A percentile compares a stretch with the other conserved stretches of the same genome.
These are phyloP conservation scores for Ophion ventricosus DNA, from an alignment of 2,888 invertebrate genomes.

Conservation along the genomic window DNA sequence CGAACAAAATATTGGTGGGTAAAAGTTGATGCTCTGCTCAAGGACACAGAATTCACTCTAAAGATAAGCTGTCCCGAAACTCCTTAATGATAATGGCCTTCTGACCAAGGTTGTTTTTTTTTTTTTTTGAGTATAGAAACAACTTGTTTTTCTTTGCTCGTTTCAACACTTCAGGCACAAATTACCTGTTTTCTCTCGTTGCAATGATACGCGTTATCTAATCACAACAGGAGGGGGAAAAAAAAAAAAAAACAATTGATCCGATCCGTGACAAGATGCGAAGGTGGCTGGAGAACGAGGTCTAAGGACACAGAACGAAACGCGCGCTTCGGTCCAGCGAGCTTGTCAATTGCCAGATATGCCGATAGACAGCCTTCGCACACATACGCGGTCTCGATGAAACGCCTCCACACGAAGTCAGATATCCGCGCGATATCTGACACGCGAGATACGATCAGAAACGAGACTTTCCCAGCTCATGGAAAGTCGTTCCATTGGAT, in stretches of 20 bases:
- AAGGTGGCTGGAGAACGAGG: background rate
- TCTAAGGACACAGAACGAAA: slow-evolving; percentile 1
- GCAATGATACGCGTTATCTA: background rate
- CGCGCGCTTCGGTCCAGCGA: slow-evolving; percentile 37
- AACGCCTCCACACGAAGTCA: slow-evolving; percentile 47
- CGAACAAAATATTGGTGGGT: too few relatives aligned
- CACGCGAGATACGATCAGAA: slow-evolving; percentile 15
- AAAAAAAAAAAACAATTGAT: background rate
- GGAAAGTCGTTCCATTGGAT: background rate
- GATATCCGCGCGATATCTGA: slow-evolving; percentile 50
- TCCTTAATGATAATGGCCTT: too few relatives aligned
- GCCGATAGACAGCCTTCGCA: slow-evolving; percentile 36
- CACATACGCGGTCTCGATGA: slow-evolving; percentile 37
- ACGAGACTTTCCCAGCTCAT: slow-evolving; percentile 1
- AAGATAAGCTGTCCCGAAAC: too few relatives aligned
- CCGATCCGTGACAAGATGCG: background rate
- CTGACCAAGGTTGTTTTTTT: too few relatives aligned
- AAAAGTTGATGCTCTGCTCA: too few relatives aligned
- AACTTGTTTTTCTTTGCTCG: too few relatives aligned
- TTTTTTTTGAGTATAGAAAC: background rate
- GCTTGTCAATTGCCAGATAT: slow-evolving; percentile 26
- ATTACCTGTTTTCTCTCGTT: too few relatives aligned
- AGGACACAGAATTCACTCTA: too few relatives aligned
- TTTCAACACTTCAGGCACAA: background rate
- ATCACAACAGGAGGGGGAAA: background rate